These are phyloP conservation scores for Oxyteleia sp. DNA, from an alignment of 2,888 invertebrate species.

Conservation along the genomic window DNA sequence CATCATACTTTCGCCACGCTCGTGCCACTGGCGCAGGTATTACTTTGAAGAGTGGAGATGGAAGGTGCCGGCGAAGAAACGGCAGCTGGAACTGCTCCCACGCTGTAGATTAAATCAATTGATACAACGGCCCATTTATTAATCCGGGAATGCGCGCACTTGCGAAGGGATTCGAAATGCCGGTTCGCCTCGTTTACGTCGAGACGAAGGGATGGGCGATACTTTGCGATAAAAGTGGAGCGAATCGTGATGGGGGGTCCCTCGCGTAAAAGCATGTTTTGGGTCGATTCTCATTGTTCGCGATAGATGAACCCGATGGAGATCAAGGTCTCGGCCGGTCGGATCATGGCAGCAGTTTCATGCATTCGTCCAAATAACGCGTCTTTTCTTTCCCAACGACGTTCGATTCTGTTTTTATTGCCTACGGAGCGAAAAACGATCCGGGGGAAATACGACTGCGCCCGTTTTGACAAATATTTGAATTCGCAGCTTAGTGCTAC, in stretches of 20 bases:
- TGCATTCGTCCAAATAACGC: slow-evolving; percentile 40
- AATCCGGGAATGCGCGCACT: slow-evolving; percentile 71
- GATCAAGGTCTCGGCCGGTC: slow-evolving; percentile 68
- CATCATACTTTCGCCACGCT: slow-evolving; percentile 24
- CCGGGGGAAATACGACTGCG: slow-evolving; percentile 45
- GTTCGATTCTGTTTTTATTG: slow-evolving; percentile 62
- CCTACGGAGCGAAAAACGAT: neutral
- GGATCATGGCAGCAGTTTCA: slow-evolving; percentile 40
- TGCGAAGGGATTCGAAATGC: slow-evolving; percentile 70
- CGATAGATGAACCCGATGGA: slow-evolving; percentile 58
- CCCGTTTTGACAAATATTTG: slow-evolving; percentile 64
- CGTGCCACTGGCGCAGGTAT: slow-evolving; percentile 38
- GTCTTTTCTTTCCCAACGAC: slow-evolving; percentile 20
- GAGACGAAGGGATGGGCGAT: slow-evolving; percentile 54
- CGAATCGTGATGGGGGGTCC: slow-evolving; percentile 41
- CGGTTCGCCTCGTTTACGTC: slow-evolving; percentile 67
- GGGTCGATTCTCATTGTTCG: slow-evolving; percentile 69
- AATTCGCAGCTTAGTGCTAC: slow-evolving; percentile 20
- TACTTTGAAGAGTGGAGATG: neutral
- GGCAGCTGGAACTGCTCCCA: slow-evolving; percentile 59
- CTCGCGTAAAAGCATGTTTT: slow-evolving; percentile 53
- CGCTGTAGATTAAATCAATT: slow-evolving; percentile 72
- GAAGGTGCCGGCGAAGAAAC: slow-evolving; percentile 51
- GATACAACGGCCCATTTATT: slow-evolving; percentile 73
- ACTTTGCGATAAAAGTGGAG: slow-evolving; percentile 66